Conservation (phyloP, 2,888 invertebrate genomes). For the Rhagonycha lutea region DNA sequence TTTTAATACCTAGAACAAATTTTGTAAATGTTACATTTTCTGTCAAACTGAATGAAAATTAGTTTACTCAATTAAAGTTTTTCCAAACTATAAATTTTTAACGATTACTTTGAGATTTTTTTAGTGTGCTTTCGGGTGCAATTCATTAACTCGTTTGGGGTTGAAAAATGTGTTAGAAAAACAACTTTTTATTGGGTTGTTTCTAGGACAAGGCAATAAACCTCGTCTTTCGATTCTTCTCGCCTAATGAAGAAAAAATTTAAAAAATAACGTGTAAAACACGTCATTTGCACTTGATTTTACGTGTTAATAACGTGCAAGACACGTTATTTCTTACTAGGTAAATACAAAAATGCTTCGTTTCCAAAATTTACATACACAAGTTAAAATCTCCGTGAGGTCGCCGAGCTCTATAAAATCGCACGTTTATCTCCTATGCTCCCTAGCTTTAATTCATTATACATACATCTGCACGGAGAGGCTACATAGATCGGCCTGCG, state of each 20-base stretch:
- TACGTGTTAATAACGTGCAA: too few species aligned
- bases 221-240: neutral
- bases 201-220: neutral
- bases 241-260: neutral
- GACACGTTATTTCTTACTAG: too few species aligned
- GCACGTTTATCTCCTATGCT: too few species aligned
- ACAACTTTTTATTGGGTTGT: neutral
- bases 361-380: neutral
- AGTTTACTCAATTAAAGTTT: neutral
- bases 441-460: too few species aligned
- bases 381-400: too few species aligned
- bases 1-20: slow-evolving; percentile 8
- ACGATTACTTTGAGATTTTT: neutral
- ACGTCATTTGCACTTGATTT: too few species aligned
- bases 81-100: neutral
- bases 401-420: too few species aligned
- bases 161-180: neutral
- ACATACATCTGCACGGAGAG: too few species aligned
- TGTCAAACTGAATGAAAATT: neutral
- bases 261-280: neutral
- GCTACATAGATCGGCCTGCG: too few species aligned
- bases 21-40: neutral
- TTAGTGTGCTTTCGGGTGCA: neutral
- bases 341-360: neutral
- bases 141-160: neutral